phyloP scores from a whole-genome alignment of 2,888 invertebrate genomes.

The Ernsta delagoae region DNA sequence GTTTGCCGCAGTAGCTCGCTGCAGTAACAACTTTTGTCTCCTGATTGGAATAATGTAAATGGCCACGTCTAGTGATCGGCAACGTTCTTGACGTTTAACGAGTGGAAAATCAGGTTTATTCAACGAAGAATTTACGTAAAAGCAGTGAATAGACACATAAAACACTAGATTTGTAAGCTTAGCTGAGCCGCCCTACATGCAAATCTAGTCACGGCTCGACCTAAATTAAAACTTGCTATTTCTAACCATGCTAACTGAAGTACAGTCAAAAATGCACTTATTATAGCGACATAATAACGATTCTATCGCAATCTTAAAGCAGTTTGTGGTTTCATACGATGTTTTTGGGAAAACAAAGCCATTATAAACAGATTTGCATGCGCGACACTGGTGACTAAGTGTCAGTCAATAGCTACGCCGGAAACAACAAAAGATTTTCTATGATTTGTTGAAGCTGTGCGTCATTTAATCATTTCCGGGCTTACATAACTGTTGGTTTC shows the following conservation, averaged over 20 bases:
- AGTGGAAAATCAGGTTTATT: conserved; percentile 54
- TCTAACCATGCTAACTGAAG: conserved; percentile 48
- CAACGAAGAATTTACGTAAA: conserved; percentile 58
- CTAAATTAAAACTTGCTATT: conserved; percentile 70
- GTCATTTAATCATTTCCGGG: conserved; percentile 14
- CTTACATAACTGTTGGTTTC: background rate
- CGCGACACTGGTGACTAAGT: conserved; percentile 50
- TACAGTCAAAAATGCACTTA: conserved; percentile 63
- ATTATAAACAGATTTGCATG: conserved; percentile 79
- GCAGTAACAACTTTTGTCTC: conserved; percentile 36
- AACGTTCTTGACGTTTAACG: conserved; percentile 54
- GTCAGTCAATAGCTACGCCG: conserved; percentile 1
- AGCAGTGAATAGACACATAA: conserved; percentile 64
- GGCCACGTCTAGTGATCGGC: conserved; percentile 44
- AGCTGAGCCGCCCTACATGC: conserved; percentile 70
- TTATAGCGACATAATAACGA: conserved; percentile 69
- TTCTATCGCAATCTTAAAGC: conserved; percentile 65
- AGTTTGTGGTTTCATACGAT: conserved; percentile 56
- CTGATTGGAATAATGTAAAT: conserved; percentile 42
- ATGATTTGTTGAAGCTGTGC: conserved; percentile 2
- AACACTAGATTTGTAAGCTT: conserved; percentile 58
- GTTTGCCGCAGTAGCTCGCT: conserved; percentile 11
- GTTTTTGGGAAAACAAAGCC: conserved; percentile 62
- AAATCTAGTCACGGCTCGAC: conserved; percentile 79
- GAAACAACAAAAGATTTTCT: conserved; percentile 30